Evolutionary conservation across 2,113 vertebrate genomes (phyloP).

Genomic region (Gavialis gangeticus): DNA sequence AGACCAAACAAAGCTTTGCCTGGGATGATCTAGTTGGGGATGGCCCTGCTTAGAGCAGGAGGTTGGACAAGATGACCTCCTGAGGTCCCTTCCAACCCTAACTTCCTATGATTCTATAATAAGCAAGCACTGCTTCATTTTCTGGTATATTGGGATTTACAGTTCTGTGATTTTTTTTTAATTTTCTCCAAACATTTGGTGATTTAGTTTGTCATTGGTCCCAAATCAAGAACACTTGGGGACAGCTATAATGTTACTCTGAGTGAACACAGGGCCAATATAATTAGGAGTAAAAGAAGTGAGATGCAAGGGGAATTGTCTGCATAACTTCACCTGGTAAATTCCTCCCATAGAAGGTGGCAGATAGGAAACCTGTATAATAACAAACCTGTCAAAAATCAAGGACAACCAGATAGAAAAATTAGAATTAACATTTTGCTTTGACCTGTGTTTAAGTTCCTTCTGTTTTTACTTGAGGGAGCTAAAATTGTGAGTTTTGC

Average conservation of each 20-base stretch:
- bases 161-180: slow-evolving; percentile 16
- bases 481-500: not conserved
- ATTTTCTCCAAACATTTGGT: slow-evolving; percentile 35
- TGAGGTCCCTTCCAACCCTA: no score
- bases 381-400: slow-evolving; percentile 79
- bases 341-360: slow-evolving; percentile 72
- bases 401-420: slow-evolving; percentile 70
- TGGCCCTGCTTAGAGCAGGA: no score
- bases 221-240: slow-evolving; percentile 61
- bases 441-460: slow-evolving; percentile 55
- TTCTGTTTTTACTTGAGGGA: slow-evolving; percentile 3
- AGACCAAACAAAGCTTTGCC: no score
- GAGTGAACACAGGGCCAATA: slow-evolving; percentile 77
- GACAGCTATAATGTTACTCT: slow-evolving; percentile 75
- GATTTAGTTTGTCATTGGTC: slow-evolving; percentile 68
- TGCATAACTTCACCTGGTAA: slow-evolving; percentile 79
- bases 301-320: slow-evolving; percentile 73
- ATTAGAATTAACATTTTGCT: slow-evolving; percentile 77
- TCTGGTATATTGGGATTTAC: not conserved
- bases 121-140: not conserved
- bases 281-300: slow-evolving; percentile 81
- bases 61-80: no score
- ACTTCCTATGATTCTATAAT: not conserved
- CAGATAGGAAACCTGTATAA: slow-evolving; percentile 80
- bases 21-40: no score